Conservation (phyloP, 2,888 invertebrate genomes). For the Notodonta dromedarius region DNA sequence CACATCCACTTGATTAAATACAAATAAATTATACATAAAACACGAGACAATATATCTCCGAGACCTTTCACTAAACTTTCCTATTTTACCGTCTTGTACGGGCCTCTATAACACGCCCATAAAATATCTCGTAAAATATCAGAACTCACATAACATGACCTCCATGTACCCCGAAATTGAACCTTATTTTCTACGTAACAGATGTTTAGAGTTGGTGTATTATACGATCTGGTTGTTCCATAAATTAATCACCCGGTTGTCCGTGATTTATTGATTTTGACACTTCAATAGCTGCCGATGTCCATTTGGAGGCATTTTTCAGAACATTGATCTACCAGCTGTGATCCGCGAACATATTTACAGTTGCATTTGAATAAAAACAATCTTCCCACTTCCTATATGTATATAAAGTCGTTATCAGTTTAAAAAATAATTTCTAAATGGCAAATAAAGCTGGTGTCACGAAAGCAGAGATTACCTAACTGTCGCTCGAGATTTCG, state of each 20-base stretch:
- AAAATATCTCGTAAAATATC: constrained; percentile 59
- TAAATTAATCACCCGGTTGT: constrained; percentile 61
- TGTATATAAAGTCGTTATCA: constrained; percentile 11
- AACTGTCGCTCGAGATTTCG: constrained; percentile 36
- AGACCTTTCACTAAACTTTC: constrained; percentile 68
- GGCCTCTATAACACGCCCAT: constrained; percentile 55
- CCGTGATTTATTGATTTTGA: constrained; percentile 65
- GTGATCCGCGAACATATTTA: constrained; percentile 21
- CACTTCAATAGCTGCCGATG: constrained; percentile 63
- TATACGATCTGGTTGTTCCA: constrained; percentile 41
- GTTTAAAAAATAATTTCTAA: background rate
- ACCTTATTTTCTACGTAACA: constrained; percentile 35
- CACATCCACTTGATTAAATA: constrained; percentile 42
- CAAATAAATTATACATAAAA: constrained; percentile 44
- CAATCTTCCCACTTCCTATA: constrained; percentile 4
- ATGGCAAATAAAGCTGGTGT: constrained; percentile 25
- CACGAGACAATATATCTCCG: constrained; percentile 57
- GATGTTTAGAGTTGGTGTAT: constrained; percentile 18
- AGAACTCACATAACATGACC: constrained; percentile 32
- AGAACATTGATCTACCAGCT: constrained; percentile 31
- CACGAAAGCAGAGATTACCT: constrained; percentile 30
- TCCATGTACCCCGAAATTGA: constrained; percentile 25
- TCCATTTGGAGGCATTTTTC: constrained; percentile 47
- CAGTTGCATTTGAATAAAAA: background rate
- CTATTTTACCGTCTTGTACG: constrained; percentile 61